Evolutionary conservation across 2,797 vertebrate species (phyloP), one percentile per base, ranked within the genome.

Genomic region (Anableps anableps): DNA sequence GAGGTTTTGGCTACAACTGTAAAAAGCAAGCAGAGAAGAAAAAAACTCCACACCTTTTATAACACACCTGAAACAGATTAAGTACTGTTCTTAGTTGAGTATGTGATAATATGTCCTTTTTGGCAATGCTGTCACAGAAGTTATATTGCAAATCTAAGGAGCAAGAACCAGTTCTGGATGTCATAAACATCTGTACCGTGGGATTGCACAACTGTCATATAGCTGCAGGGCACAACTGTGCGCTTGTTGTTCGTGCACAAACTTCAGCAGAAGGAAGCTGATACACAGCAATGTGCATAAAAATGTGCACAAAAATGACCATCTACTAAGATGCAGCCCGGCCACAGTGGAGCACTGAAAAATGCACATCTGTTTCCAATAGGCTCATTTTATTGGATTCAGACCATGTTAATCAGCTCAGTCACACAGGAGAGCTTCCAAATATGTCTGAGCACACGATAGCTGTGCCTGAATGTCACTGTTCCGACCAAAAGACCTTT

Each of bases 341-440:
- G 78, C 29, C 73, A 9, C 79, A 83, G 68, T 0, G 8, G 29
- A 81, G 73, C 73, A 72, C 13, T 79, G 81, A n/a, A 48, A 51
- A 60, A 72, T 77, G 72, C 5, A 89, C 92, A 94, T 90, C 91
- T 93, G 91, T 58, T 92, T 93, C 60, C 72, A 93, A 92, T 94
- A 83, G 74, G 83, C 77, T 71, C 60, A 72, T 78, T 74, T 83
- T 86, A 91, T 86, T 87, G 77, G 72, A 87, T 86, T 62, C 31
- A 80, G 93, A 91, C 87, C 75, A 80, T 74, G 90, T 92, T 85
- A 50, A 45, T 78, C 55, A 19, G 38, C 23, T 0, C 5, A 66
- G 75, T 73, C 77, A 43, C 55, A 76, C 47, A 21, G 31, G 55
- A 70, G 51, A 73, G 74, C 1, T 78, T 3, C 7, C 9, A 79